Evolutionary conservation across 1,140 invertebrate genomes (phyloP), one percentile per base, ranked within the genome.

Genomic region (Philopotamus ludificatus): DNA sequence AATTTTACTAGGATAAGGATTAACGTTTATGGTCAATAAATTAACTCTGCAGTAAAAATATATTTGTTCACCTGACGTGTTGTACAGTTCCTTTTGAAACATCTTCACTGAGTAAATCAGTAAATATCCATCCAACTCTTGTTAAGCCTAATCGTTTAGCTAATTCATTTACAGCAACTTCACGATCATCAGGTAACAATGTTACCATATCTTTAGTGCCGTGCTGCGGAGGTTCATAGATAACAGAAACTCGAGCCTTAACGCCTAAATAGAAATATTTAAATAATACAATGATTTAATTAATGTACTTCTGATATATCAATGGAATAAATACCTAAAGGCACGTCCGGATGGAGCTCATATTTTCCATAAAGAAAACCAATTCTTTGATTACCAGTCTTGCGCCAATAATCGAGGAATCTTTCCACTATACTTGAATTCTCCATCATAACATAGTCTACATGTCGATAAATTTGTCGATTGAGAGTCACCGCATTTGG

Each of bases 361-460:
- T 99, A 98, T 71, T 81, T 86, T 7, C 98, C 98, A 79, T 94
- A 97, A 18, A 99, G 82, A 78, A 90, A 91, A 21, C 97, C 98
- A 71, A 98, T 82, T 72, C 98, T 86, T 79, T 99, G 98, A 78
- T 93, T 89, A 0, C 93, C 95, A 4, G 94, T 95, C 55, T 84
- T 86, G 28, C 98, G 86, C 97, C 97, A 99, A 80, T 96, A 99
- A 75, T 97, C 90, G 15, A 99, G 82, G 82, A 99, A 99, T 66
- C 89, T 84, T 76, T 99, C 97, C 9, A 99, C 95, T 71, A 99
- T 85, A 73, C 89, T 86, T 2, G 93, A 86, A 81, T 99, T 98
- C 79, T 99, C 97, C 80, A 99, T 95, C 83, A 95, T 88, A 39
- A 99, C 91, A 82, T 98, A 98, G 77, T 99, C 98, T 16, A 99